Base-by-base conservation (phyloP, 2,888 invertebrate species). In the Drosophila affinis region DNA sequence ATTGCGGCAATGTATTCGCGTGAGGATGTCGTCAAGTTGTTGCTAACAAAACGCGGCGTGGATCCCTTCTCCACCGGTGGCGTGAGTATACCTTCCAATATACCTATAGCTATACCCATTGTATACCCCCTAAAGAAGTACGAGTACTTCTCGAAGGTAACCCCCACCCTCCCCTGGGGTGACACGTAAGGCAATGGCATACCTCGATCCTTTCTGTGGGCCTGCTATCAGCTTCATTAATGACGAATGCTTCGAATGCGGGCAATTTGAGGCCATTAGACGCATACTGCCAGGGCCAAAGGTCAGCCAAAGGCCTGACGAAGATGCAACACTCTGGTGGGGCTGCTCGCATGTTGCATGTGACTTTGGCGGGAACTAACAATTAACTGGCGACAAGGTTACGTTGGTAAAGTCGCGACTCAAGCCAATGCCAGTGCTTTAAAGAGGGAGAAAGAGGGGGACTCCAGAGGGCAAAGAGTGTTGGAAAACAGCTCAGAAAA, bases 1-100 rank as follows among this genome's bases (percentile, higher is more conserved):
- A 96, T 98, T 92, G 97, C 98, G 14, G 97, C 98, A 27, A 97
- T 97, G 95, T 96, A 97, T 92, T 97, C 98, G 61, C 94, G 98
- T 84, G 99, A 99, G 92, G 98, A 99, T 91, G 97, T 98, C 90
- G 96, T 99, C 89, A 97, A 98, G 90, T 93, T 97, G 58, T 93
- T 99, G 52, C 93, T 99, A 62, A 95, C 95, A 61, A 97, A 97
- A 92, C 95, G 96, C 91, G 97, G 97, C 46, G 97, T 98, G 10
- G 98, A 99, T 93, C 95, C 98, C 17, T 97, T 96, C 89, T 96
- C 97, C 47, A 95, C 97, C 1, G 99, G 98, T 90, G 99, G 98
- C 93, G 99, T 99, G 93, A 95, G 97, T 94, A 78, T 63, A 55
- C 49, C 57, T 62, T 58, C 48, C 57, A 55, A 49, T 53, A 52